Evolutionary conservation across 2,113 vertebrate genomes (phyloP).

Genomic region (Nymphicus hollandicus): DNA sequence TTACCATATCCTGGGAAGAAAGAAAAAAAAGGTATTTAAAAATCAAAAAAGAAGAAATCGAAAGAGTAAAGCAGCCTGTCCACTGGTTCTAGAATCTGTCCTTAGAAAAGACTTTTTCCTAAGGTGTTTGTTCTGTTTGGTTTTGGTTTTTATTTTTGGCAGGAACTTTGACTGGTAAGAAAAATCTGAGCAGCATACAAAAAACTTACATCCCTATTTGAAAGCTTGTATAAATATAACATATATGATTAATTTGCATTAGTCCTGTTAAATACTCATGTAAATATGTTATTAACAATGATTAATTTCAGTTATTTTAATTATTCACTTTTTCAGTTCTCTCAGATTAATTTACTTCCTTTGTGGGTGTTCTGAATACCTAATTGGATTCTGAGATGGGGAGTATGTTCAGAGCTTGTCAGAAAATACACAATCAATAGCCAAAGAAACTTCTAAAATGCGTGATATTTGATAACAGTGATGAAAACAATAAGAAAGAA

Average conservation of each 20-base stretch:
- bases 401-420: background rate
- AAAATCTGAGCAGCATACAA: background rate
- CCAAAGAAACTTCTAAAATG: background rate
- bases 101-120: background rate
- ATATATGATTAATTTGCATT: background rate
- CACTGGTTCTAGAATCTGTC: background rate
- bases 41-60: background rate
- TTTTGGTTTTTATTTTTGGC: background rate
- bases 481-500: background rate
- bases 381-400: background rate
- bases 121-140: background rate
- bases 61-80: background rate
- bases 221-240: background rate
- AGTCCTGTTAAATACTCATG: background rate
- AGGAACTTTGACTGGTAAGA: background rate
- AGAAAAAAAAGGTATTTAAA: background rate
- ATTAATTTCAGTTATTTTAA: background rate
- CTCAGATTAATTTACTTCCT: background rate
- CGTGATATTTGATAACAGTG: background rate
- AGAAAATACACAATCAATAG: background rate
- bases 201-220: background rate
- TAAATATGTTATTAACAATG: background rate
- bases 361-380: background rate
- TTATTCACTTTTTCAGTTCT: background rate
- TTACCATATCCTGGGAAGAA: background rate